Conservation (phyloP, 2,113 vertebrate species). For the Phrynocephalus versicolor region DNA sequence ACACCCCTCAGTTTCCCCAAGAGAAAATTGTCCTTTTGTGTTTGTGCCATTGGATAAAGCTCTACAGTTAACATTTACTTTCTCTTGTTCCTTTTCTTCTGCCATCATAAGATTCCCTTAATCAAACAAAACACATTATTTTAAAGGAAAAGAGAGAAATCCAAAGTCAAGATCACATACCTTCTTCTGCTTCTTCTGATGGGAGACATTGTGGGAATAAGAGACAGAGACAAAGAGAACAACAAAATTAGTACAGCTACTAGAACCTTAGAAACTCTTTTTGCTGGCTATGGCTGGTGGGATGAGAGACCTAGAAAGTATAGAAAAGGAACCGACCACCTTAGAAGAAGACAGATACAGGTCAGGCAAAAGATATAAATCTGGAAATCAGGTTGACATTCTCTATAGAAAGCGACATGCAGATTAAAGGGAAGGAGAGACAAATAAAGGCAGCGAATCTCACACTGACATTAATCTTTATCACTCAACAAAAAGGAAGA, state of each 20-base stretch:
- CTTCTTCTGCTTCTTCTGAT: conserved; percentile 75
- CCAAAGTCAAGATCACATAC: conserved; percentile 70
- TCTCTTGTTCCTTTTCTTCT: conserved; percentile 2
- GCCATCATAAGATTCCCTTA: neutral
- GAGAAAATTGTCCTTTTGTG: neutral
- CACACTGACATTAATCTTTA: conserved; percentile 36
- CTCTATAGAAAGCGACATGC: conserved; percentile 48
- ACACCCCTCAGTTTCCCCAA: neutral
- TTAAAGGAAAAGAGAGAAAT: neutral
- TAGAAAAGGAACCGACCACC: conserved; percentile 23
- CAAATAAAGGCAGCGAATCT: conserved; percentile 50
- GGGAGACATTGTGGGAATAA: neutral
- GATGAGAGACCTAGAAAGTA: conserved; percentile 38
- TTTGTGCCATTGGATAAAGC: neutral
- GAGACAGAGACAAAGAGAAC: conserved; percentile 48
- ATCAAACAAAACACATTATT: fast-evolving
- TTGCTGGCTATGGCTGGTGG: conserved; percentile 33
- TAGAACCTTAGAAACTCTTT: conserved; percentile 25
- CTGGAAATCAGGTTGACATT: conserved; percentile 4
- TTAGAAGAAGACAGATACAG: conserved; percentile 19
- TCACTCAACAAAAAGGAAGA: conserved; percentile 26
- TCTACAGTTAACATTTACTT: neutral
- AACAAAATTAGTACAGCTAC: conserved; percentile 55
- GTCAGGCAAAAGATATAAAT: conserved; percentile 32
- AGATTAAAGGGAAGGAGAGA: conserved; percentile 42